Conservation (phyloP, 2,113 vertebrate species). For the Lipophrys pholis region DNA sequence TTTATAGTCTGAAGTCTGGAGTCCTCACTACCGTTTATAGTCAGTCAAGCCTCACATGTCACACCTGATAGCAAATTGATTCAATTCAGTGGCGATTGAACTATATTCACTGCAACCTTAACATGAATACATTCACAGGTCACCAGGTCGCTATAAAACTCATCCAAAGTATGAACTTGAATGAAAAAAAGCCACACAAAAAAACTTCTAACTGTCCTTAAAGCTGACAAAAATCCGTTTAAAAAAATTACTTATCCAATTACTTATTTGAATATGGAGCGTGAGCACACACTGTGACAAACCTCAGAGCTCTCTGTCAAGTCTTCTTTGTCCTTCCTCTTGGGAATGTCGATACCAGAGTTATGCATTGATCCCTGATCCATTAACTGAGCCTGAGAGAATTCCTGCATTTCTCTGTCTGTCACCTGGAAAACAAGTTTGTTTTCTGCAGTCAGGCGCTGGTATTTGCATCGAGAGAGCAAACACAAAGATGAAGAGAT, state of each 20-base stretch:
- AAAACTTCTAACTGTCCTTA: background rate
- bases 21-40: no score
- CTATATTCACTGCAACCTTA: no score
- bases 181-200: background rate
- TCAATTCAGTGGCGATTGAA: no score
- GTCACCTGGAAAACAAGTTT: conserved; percentile 76
- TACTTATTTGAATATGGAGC: conserved; percentile 2
- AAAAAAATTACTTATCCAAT: background rate
- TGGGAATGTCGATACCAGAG: conserved; percentile 80
- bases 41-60: no score
- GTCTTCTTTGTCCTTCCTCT: conserved; percentile 85
- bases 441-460: background rate
- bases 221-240: background rate
- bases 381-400: conserved; percentile 78
- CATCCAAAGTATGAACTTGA: no score
- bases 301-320: conserved; percentile 86
- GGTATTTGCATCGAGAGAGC: background rate
- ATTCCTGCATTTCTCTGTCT: conserved; percentile 86
- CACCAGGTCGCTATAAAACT: no score
- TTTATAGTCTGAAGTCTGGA: no score
- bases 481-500: background rate
- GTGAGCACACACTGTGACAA: conserved; percentile 30
- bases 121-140: background rate
- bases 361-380: conserved; percentile 80
- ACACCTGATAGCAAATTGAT: no score